Evolutionary conservation across 2,113 vertebrate species (phyloP).

Genomic region (Poecile atricapillus): DNA sequence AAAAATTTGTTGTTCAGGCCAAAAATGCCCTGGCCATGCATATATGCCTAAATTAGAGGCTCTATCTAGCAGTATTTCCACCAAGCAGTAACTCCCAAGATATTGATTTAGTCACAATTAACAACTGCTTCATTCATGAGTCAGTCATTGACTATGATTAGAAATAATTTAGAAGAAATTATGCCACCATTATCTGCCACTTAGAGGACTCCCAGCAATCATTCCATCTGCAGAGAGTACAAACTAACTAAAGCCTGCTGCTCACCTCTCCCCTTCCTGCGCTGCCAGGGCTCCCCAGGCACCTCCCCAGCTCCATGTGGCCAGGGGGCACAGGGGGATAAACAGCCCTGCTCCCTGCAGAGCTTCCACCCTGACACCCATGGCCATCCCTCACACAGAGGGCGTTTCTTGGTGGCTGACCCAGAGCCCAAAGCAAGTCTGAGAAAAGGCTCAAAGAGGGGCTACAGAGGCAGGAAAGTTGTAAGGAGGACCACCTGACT

Average conservation of each 20-base stretch:
- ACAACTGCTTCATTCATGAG: constrained; percentile 43
- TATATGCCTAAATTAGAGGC: not conserved
- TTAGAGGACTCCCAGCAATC: constrained; percentile 36
- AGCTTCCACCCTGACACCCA: not conserved
- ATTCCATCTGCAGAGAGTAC: fast-evolving
- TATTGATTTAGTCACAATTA: constrained; percentile 56
- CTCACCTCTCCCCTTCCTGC: not conserved
- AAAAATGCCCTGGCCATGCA: not conserved
- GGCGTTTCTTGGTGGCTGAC: not conserved
- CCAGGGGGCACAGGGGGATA: too few relatives aligned
- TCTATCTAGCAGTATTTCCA: not conserved
- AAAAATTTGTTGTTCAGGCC: not conserved
- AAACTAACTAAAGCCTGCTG: not conserved
- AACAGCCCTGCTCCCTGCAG: not conserved
- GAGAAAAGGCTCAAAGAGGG: not conserved
- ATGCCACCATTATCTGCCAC: constrained; percentile 36
- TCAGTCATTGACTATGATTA: constrained; percentile 31
- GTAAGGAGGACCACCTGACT: not conserved
- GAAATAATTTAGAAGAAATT: constrained; percentile 63
- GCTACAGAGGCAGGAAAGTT: not conserved
- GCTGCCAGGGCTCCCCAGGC: not conserved
- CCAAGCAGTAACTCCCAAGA: not conserved
- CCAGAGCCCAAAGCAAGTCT: not conserved
- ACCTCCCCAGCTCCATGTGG: fast-evolving
- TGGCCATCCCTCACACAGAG: fast-evolving